Evolutionary conservation across 2,888 invertebrate species (phyloP).

Genomic region (Apoda limacodes): DNA sequence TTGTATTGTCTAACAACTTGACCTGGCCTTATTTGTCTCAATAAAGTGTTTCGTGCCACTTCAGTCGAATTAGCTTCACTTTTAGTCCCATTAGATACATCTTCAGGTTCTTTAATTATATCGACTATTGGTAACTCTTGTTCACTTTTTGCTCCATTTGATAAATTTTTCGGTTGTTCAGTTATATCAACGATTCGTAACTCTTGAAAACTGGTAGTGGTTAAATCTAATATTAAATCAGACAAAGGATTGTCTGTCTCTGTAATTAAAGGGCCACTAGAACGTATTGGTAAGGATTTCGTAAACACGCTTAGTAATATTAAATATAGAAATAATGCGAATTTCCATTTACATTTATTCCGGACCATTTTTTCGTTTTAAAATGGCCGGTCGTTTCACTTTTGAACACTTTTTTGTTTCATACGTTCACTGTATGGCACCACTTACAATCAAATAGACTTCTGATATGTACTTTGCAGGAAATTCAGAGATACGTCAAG

Average conservation of each 20-base stretch:
- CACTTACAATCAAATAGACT: constrained; percentile 25
- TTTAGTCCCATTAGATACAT: too few relatives aligned
- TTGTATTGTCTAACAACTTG: constrained; percentile 29
- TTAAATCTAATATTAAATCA: too few relatives aligned
- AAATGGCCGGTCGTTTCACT: constrained; percentile 26
- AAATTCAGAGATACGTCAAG: constrained; percentile 12
- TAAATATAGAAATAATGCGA: constrained; percentile 26
- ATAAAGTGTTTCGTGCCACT: constrained; percentile 13
- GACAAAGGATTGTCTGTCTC: too few relatives aligned
- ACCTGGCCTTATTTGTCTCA: constrained; percentile 30
- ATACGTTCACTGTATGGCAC: constrained; percentile 27
- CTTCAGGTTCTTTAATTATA: too few relatives aligned
- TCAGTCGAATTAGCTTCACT: too few relatives aligned
- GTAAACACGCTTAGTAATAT: constrained; percentile 28
- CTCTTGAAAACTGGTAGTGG: too few relatives aligned
- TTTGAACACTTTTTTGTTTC: constrained; percentile 24
- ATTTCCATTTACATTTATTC: constrained; percentile 37
- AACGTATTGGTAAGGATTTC: constrained; percentile 34
- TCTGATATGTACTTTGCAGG: constrained; percentile 15
- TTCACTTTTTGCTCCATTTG: too few relatives aligned
- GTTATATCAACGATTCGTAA: too few relatives aligned
- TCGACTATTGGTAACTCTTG: too few relatives aligned
- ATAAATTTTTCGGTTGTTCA: too few relatives aligned
- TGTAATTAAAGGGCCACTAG: too few relatives aligned
- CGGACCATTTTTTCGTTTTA: constrained; percentile 35